Evolutionary conservation across 2,888 invertebrate genomes (phyloP).

Genomic region (Bruchidius siliquastri): DNA sequence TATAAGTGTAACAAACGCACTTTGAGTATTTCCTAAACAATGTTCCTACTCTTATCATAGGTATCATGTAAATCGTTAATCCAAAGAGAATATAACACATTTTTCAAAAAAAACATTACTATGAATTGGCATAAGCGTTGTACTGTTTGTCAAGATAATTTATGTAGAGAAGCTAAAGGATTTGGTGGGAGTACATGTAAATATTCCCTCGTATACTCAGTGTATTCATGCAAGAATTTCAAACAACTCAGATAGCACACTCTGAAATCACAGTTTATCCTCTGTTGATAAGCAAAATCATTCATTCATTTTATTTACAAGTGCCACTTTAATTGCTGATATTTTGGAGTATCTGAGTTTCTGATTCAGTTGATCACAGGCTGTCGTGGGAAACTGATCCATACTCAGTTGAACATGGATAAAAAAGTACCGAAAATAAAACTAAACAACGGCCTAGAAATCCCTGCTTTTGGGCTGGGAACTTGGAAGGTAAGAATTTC

Average conservation of each 20-base stretch:
- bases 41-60: too few relatives aligned
- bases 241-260: neutral
- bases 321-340: neutral
- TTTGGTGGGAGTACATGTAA: too few relatives aligned
- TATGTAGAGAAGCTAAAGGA: too few relatives aligned
- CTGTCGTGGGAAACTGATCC: neutral
- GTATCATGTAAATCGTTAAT: too few relatives aligned
- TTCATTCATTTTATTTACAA: neutral
- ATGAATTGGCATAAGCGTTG: too few relatives aligned
- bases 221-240: neutral
- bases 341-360: neutral
- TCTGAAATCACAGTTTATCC: neutral
- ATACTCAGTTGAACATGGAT: neutral
- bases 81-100: too few relatives aligned
- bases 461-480: conserved; percentile 50
- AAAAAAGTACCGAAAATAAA: conserved; percentile 39
- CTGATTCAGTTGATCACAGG: neutral
- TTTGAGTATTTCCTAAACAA: too few relatives aligned
- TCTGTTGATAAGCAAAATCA: neutral
- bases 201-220: neutral
- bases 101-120: too few relatives aligned
- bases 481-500: conserved; percentile 33
- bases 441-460: conserved; percentile 46
- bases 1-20: too few relatives aligned
- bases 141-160: too few relatives aligned